phyloP scores from a whole-genome alignment of 2,888 invertebrate genomes.

The Ellobium chinense region DNA sequence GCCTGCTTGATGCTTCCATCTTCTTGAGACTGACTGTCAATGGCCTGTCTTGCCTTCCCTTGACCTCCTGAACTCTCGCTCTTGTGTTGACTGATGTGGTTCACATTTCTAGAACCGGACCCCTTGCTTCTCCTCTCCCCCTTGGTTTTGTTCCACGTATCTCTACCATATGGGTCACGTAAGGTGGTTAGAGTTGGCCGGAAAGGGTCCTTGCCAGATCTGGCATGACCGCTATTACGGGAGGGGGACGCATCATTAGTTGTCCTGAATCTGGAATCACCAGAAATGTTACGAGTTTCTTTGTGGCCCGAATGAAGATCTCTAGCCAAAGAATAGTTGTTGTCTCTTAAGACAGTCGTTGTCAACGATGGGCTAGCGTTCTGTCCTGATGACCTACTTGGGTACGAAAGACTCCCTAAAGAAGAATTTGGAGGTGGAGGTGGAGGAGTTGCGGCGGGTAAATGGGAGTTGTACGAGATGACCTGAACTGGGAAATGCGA shows the following conservation, averaged over 20 bases:
- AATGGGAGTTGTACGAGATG: too few species aligned
- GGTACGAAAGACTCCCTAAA: background rate
- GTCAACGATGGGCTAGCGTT: too few species aligned
- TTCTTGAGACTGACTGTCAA: too few species aligned
- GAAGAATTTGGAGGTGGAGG: slow-evolving; percentile 17
- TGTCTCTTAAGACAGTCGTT: too few species aligned
- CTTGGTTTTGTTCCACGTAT: background rate
- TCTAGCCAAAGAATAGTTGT: too few species aligned
- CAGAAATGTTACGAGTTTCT: background rate
- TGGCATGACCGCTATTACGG: too few species aligned
- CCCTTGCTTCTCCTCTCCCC: background rate
- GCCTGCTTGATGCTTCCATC: too few species aligned
- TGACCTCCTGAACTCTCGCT: too few species aligned
- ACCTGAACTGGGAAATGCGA: background rate
- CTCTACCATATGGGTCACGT: slow-evolving; percentile 21
- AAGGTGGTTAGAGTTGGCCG: background rate
- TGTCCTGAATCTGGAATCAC: too few species aligned
- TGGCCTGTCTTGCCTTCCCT: too few species aligned
- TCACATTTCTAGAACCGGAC: background rate
- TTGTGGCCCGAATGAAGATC: background rate
- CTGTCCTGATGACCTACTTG: background rate
- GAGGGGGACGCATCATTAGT: too few species aligned
- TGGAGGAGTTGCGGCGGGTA: background rate
- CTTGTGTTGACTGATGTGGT: background rate
- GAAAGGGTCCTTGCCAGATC: background rate